Evolutionary conservation across 2,888 invertebrate species (phyloP).

Genomic region (Hololepta plana): DNA sequence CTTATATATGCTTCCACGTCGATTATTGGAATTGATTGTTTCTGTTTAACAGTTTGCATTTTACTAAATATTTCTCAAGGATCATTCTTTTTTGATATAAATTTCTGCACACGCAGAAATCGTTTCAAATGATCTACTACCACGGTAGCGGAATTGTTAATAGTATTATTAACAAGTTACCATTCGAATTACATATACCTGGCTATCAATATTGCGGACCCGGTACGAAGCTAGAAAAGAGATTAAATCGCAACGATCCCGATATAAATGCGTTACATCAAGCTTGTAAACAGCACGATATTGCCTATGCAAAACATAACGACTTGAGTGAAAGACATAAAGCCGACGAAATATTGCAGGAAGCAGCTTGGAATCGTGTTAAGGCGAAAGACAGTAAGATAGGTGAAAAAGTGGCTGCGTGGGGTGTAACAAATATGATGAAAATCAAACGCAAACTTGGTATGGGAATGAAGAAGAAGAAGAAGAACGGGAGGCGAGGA

Average conservation of each 20-base stretch:
- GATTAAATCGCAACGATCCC: constrained; percentile 17
- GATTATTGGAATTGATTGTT: too few relatives aligned
- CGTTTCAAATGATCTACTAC: too few relatives aligned
- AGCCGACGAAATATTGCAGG: constrained; percentile 19
- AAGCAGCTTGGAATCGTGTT: constrained; percentile 16
- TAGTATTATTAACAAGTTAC: constrained; percentile 12
- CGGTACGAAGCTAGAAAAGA: constrained; percentile 13
- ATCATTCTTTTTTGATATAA: too few relatives aligned
- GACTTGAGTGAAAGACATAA: constrained; percentile 13
- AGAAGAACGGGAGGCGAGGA: constrained; percentile 4
- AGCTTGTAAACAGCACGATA: constrained; percentile 19
- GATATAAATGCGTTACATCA: constrained; percentile 18
- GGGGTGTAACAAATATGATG: constrained; percentile 16
- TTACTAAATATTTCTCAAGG: too few relatives aligned
- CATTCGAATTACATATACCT: constrained; percentile 13
- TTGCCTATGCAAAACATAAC: constrained; percentile 13
- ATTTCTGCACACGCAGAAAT: too few relatives aligned
- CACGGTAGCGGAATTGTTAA: constrained; percentile 11
- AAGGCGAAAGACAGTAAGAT: constrained; percentile 14
- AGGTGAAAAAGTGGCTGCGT: constrained; percentile 17
- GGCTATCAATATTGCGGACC: constrained; percentile 14
- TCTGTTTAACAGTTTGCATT: too few relatives aligned
- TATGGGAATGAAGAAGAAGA: constrained; percentile 11
- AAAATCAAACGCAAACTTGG: constrained; percentile 17
- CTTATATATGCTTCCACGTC: too few relatives aligned